A percentile compares a stretch with the other conserved stretches of the same genome.
Evolutionary conservation across 2,888 invertebrate species (phyloP).

Genomic region (Orthosia cruda): DNA sequence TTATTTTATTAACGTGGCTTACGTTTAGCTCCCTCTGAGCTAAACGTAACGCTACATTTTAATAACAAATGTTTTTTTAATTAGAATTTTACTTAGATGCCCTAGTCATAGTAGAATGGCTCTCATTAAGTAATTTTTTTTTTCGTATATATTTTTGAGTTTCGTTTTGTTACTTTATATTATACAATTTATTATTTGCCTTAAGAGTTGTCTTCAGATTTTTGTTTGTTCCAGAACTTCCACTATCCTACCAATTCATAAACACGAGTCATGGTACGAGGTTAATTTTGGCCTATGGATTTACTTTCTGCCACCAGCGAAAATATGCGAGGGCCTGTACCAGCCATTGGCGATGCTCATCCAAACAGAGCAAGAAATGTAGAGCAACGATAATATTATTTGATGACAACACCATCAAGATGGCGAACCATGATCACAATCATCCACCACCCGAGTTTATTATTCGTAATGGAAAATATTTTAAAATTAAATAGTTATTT

Average conservation of each 20-base stretch:
- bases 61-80: no score
- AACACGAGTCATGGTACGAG: slow-evolving; percentile 21
- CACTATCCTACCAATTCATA: slow-evolving; percentile 19
- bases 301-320: slow-evolving; percentile 26
- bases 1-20: no score
- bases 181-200: not conserved
- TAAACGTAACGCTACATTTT: no score
- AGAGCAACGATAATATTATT: slow-evolving; percentile 30
- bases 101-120: not conserved
- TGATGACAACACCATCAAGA: slow-evolving; percentile 32
- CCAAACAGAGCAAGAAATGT: slow-evolving; percentile 36
- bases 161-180: not conserved
- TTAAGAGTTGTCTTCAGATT: not conserved
- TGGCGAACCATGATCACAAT: slow-evolving; percentile 39
- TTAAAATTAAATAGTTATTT: slow-evolving; percentile 37
- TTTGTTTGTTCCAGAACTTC: slow-evolving; percentile 22
- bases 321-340: slow-evolving; percentile 33
- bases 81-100: no score
- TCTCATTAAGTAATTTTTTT: not conserved
- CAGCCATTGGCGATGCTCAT: slow-evolving; percentile 41
- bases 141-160: not conserved
- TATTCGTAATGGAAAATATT: slow-evolving; percentile 48
- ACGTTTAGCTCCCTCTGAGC: no score
- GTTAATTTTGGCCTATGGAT: slow-evolving; percentile 27
- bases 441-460: slow-evolving; percentile 43